Conservation (phyloP, 2,797 vertebrate genomes). For the Myotis pilosus region DNA sequence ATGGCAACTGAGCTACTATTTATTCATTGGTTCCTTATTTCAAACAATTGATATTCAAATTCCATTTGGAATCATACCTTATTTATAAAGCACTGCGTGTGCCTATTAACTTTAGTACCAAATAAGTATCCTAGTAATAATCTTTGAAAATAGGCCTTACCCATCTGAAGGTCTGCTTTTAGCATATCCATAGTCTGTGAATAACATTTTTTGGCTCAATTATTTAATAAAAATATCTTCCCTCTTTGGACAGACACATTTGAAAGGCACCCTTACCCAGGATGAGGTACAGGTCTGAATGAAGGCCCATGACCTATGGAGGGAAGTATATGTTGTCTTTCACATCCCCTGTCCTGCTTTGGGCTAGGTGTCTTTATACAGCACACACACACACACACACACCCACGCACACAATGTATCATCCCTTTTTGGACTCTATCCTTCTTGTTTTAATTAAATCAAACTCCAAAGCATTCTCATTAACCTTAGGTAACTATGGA, state of each 20-base stretch:
- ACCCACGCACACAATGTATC: not conserved
- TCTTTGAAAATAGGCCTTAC: constrained; percentile 18
- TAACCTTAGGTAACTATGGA: not conserved
- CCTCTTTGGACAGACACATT: not conserved
- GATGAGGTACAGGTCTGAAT: not conserved
- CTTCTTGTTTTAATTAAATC: constrained; percentile 4
- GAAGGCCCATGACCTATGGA: not conserved
- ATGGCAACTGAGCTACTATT: not conserved
- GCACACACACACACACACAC: not conserved
- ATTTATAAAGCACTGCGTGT: constrained; percentile 8
- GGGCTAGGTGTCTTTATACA: not conserved
- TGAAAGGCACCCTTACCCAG: not conserved
- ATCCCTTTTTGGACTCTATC: not conserved
- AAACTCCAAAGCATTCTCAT: not conserved
- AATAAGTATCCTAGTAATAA: constrained; percentile 14
- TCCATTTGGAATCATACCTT: not conserved
- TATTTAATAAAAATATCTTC: not conserved
- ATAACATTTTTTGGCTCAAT: not conserved
- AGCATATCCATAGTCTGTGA: not conserved
- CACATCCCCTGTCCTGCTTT: not conserved
- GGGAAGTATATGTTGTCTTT: not conserved
- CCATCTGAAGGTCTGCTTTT: not conserved
- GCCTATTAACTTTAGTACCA: constrained; percentile 20
- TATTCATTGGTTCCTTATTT: constrained; percentile 14
- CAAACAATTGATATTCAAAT: not conserved